Evolutionary conservation across 2,113 vertebrate species (phyloP), one percentile per base, ranked within the genome.

Genomic region (Sardina pilchardus): DNA sequence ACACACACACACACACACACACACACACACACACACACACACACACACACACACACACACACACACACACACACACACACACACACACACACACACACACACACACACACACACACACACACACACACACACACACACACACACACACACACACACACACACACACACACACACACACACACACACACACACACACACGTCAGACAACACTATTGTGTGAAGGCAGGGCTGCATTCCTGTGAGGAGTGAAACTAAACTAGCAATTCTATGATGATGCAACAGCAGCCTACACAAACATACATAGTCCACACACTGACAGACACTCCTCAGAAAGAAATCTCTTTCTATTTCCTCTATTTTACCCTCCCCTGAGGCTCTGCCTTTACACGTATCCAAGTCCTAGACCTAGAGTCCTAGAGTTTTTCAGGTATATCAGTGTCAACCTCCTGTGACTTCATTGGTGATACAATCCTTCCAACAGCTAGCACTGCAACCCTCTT

Each of bases 231-330:
- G 26, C 9, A 71, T 34, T 71, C 63, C 26, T 14, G 63, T 30
- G 63, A 71, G 63, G 7, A 71, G 63, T 26, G n/a, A 12, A 56
- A 17, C 19, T 21, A 56, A 56, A 56, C 53, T 50, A 21, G 6
- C 19, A 59, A 59, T 24, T 59, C 21, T 17, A 53, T 17, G 50
- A 53, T 19, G 50, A 53, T 53, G 50, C 50, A 53, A 53, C 14
- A 17, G 17, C 4, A 4, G 50, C 6, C 53, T 56, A 82, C 82
- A 86, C 87, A 85, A 90, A 91, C 87, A 87, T 87, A 90, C 67
- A 86, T 4, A 56, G 21, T 19, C 53, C 53, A 21, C 53, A 56
- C 53, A 56, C 53, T 47, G 12, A 47, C 45, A 47, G 45, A 47
- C 45, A 24, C 19, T 56, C 17, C 53, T 56, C 53, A 56, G 19